Base-by-base conservation (phyloP, 2,797 vertebrate species). In the Cyprinella venusta region DNA sequence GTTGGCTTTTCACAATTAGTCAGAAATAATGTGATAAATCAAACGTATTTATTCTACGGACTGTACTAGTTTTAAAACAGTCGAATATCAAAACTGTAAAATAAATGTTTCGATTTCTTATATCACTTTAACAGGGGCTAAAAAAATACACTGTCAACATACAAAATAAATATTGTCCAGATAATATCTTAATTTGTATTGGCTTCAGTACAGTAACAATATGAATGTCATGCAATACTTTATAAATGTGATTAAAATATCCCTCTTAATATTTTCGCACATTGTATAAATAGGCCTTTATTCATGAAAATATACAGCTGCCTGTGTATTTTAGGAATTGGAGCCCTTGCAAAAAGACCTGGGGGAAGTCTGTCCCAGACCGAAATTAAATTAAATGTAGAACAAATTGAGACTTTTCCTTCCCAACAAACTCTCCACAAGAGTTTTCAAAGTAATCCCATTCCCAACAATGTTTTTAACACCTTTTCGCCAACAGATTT, bases 171-270 rank as follows among this genome's bases (percentile, higher is more conserved):
- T 36, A 36, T 36, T 24, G 33, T 24, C 52, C 21, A 40, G 72
- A 59, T 40, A 59, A 38, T 9, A 9, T 38, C 40, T 16, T 59
- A 16, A 24, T 75, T 40, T 33, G 48, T 56, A 75, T 2, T 75
- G 52, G 72, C 72, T 56, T 75, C 33, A 16, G 50, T 38, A 56
- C 72, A 75, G 13, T 56, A 76, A 59, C 8, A 59, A 40, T 59
- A 76, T 38, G 15, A 54, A 59, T 59, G 36, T 76, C 33, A 59
- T 54, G 18, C 8, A 40, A 59, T 76, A 76, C 13, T 40, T 5
- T 59, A 38, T n/a, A n/a, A 40, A 56, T 24, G 38, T 26, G 8
- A 76, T 40, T 76, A 9, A 76, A 59, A 76, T 16, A 24, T 76
- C 33, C 40, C 52, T 36, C 71, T 5, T 56, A 40, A 59, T 40